Percentiles rank a stretch among this genome's conserved stretches.
Evolutionary conservation across 1,140 invertebrate species (phyloP).

Genomic region (Bombus vancouverensis): DNA sequence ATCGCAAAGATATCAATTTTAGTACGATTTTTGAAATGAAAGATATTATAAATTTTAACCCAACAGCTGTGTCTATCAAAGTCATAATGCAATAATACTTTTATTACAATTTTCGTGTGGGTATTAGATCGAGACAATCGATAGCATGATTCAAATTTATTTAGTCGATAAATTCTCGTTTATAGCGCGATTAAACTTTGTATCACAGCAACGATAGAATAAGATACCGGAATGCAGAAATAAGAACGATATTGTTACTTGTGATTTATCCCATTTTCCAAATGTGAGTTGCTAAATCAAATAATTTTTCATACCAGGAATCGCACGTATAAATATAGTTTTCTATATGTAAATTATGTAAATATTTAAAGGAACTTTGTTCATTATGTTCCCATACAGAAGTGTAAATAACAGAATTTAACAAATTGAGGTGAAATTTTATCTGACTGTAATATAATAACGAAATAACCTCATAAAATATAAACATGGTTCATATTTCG

Average conservation of each 20-base stretch:
- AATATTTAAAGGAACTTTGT: too few species aligned
- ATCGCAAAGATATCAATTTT: neutral
- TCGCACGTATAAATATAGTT: neutral
- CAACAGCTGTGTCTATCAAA: neutral
- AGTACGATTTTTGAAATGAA: neutral
- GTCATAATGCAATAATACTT: neutral
- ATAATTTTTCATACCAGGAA: neutral
- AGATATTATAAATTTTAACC: neutral
- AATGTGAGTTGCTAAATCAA: neutral
- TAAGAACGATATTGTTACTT: neutral
- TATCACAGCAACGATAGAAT: slow-evolving; percentile 30
- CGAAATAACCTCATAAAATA: neutral
- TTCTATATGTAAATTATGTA: too few species aligned
- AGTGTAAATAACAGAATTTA: neutral
- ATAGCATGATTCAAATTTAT: slow-evolving; percentile 44
- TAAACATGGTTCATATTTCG: neutral
- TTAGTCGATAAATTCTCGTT: slow-evolving; percentile 56
- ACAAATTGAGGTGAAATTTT: neutral
- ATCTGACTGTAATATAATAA: neutral
- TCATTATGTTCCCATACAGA: neutral
- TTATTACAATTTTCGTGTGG: slow-evolving; percentile 39
- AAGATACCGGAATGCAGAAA: slow-evolving; percentile 19
- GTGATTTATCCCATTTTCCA: neutral
- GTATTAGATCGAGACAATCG: slow-evolving; percentile 48
- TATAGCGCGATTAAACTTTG: slow-evolving; percentile 49